Percentiles rank a stretch among this genome's conserved stretches.
Evolutionary conservation across 1,140 invertebrate species (phyloP).

Genomic region (Drosophila miranda): DNA sequence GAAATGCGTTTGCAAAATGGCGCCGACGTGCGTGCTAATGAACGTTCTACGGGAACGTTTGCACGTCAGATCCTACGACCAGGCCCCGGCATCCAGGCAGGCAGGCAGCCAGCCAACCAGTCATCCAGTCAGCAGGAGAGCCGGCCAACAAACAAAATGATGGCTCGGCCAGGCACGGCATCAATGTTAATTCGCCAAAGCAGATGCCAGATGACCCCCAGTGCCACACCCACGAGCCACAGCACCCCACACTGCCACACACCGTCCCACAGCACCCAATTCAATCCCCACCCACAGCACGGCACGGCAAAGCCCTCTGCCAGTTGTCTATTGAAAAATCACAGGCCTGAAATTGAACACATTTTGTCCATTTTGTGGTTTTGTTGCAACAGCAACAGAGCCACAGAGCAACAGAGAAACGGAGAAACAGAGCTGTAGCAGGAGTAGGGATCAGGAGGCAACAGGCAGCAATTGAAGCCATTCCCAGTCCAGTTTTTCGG

Average conservation of each 20-base stretch:
- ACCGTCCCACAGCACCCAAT: too few relatives aligned
- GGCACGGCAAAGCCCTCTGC: not conserved
- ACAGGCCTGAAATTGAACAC: constrained; percentile 78
- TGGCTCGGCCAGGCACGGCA: constrained; percentile 39
- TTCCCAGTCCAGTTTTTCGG: constrained; percentile 10
- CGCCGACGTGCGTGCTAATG: constrained; percentile 78
- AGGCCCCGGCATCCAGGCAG: not conserved
- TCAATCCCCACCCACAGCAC: not conserved
- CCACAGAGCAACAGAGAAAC: not conserved
- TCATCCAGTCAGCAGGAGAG: constrained; percentile 6
- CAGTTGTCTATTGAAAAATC: constrained; percentile 73
- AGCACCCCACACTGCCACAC: not conserved
- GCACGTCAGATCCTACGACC: constrained; percentile 34
- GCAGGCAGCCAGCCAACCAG: constrained; percentile 18
- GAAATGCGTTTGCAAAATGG: constrained; percentile 79
- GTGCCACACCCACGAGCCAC: not conserved
- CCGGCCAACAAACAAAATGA: constrained; percentile 54
- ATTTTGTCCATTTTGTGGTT: constrained; percentile 78
- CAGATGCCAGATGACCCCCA: constrained; percentile 38
- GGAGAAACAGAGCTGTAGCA: constrained; percentile 14
- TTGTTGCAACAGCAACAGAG: constrained; percentile 39
- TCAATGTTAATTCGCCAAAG: constrained; percentile 78
- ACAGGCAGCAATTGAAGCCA: constrained; percentile 59
- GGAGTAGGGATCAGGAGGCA: constrained; percentile 13
- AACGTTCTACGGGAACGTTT: constrained; percentile 51